Evolutionary conservation across 2,113 vertebrate genomes (phyloP).

Genomic region (Seriola quinqueradiata): DNA sequence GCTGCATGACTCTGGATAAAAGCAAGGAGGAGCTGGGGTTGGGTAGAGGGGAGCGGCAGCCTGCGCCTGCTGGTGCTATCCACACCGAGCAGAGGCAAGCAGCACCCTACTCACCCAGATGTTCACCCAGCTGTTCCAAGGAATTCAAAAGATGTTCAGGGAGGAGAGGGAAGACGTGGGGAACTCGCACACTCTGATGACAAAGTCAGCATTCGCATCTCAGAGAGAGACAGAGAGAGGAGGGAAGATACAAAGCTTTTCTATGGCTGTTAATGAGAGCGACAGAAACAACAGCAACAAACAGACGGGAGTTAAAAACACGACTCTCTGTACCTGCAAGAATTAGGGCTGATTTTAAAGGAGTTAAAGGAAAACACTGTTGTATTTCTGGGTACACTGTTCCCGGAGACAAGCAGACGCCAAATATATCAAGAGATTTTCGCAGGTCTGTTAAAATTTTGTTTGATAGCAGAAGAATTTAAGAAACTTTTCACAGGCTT

Average conservation of each 20-base stretch:
- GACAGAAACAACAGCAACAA: background rate
- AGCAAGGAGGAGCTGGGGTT: background rate
- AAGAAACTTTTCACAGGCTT: background rate
- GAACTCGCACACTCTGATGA: conserved; percentile 2
- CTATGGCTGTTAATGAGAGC: background rate
- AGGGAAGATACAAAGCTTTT: background rate
- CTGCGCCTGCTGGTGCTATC: conserved; percentile 39
- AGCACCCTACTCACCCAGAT: conserved; percentile 67
- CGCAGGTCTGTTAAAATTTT: background rate
- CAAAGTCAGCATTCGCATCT: conserved; percentile 36
- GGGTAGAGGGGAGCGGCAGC: conserved; percentile 12
- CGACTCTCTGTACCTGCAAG: background rate
- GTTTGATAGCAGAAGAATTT: background rate
- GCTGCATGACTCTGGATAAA: conserved; percentile 55
- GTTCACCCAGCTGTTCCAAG: conserved; percentile 74
- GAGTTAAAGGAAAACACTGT: background rate
- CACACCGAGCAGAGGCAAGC: conserved; percentile 24
- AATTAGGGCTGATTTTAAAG: background rate
- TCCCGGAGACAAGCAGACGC: background rate
- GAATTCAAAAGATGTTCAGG: conserved; percentile 62
- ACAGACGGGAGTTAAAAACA: background rate
- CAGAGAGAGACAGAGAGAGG: background rate
- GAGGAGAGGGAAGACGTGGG: conserved; percentile 21
- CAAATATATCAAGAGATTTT: background rate
- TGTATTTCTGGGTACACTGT: no score